phyloP scores from a whole-genome alignment of 2,113 vertebrate genomes.

The Paedocypris sp. region DNA sequence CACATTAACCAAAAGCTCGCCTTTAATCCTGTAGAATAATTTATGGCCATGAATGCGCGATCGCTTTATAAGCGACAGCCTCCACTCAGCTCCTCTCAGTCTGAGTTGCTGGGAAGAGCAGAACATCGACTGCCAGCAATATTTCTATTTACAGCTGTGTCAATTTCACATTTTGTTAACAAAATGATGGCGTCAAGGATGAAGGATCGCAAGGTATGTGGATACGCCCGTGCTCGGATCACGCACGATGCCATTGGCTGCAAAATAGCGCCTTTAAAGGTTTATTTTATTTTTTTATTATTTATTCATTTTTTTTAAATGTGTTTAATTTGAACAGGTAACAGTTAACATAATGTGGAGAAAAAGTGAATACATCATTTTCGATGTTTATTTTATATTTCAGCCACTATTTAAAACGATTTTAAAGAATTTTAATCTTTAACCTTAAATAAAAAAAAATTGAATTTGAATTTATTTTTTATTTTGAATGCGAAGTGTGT shows the following conservation, averaged over 20 bases:
- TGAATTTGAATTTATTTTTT: too few relatives aligned
- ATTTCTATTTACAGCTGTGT: background rate
- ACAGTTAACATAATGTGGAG: too few relatives aligned
- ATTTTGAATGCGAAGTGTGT: too few relatives aligned
- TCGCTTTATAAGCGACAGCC: conserved; percentile 75
- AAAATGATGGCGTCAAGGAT: conserved; percentile 76
- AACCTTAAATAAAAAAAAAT: too few relatives aligned
- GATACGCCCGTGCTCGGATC: conserved; percentile 30
- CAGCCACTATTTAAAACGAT: too few relatives aligned
- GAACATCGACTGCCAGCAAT: conserved; percentile 4
- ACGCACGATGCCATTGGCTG: conserved; percentile 6
- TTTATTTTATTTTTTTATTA: background rate
- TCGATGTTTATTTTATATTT: too few relatives aligned
- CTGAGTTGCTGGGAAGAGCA: conserved; percentile 36
- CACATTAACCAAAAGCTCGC: conserved; percentile 68
- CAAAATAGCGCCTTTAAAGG: background rate
- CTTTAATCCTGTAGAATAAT: conserved; percentile 88
- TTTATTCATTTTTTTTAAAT: background rate
- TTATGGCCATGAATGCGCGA: conserved; percentile 69
- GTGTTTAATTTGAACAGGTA: background rate
- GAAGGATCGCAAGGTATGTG: conserved; percentile 86
- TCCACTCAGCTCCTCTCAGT: conserved; percentile 53
- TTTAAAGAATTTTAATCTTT: too few relatives aligned
- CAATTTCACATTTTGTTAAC: conserved; percentile 12
- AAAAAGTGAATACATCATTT: too few relatives aligned